Evolutionary conservation across 1,140 invertebrate species (phyloP).

Genomic region (Drosophila ercepeae): DNA sequence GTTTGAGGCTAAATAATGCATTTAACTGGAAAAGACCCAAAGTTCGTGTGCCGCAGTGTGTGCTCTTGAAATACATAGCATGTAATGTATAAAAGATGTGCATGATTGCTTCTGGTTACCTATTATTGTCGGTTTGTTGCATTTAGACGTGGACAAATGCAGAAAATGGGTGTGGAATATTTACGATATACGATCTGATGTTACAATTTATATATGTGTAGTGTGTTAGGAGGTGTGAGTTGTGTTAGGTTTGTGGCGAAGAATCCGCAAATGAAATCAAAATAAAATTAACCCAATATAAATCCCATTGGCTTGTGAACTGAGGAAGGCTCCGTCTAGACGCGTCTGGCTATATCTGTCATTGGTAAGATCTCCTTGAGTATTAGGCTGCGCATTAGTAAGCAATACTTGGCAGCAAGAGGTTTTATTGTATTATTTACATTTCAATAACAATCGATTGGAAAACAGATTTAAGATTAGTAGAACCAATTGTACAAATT

Average conservation of each 20-base stretch:
- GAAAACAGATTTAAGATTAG: conserved; percentile 7
- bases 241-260: conserved; percentile 34
- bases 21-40: not conserved
- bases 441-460: conserved; percentile 16
- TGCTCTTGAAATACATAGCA: conserved; percentile 8
- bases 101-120: conserved; percentile 13
- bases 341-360: conserved; percentile 17
- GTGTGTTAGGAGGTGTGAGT: conserved; percentile 50
- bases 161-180: conserved; percentile 82
- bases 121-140: conserved; percentile 28
- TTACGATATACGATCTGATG: conserved; percentile 51
- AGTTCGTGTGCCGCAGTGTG: conserved; percentile 23
- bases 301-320: not conserved
- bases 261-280: conserved; percentile 1
- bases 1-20: conserved; percentile 1
- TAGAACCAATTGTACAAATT: conserved; percentile 23
- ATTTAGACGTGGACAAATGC: conserved; percentile 59
- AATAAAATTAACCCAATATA: not conserved
- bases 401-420: conserved; percentile 59
- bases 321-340: not conserved
- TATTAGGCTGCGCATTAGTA: conserved; percentile 70
- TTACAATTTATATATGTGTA: conserved; percentile 41
- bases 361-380: conserved; percentile 3
- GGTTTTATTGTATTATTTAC: conserved; percentile 55
- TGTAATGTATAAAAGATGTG: conserved; percentile 5